Conservation (phyloP, 2,888 invertebrate genomes). For the Nipponacmea schrenckii region DNA sequence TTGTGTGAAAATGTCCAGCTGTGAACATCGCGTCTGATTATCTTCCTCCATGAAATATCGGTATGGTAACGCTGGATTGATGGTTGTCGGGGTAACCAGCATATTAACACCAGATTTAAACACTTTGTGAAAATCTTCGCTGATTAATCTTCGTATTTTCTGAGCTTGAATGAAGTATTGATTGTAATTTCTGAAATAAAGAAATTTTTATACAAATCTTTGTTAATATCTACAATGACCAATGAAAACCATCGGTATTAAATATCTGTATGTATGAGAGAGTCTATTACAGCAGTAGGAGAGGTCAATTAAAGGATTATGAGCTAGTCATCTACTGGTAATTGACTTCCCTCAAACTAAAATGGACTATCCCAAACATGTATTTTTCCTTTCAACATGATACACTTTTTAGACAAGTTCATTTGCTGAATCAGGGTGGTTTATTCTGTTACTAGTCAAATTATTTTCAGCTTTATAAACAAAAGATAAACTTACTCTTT, state of each 20-base stretch:
- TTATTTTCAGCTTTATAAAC: no score
- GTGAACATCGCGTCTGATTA: constrained; percentile 86
- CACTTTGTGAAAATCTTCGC: constrained; percentile 83
- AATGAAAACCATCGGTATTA: not conserved
- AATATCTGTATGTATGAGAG: not conserved
- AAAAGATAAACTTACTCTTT: constrained; percentile 69
- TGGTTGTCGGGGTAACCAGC: constrained; percentile 90
- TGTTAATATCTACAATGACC: not conserved
- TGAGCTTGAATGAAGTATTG: constrained; percentile 90
- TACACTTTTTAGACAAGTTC: no score
- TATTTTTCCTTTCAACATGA: no score
- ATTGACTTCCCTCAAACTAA: no score
- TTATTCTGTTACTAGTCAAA: no score
- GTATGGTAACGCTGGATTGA: constrained; percentile 85
- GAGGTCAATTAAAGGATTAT: no score
- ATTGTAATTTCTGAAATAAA: constrained; percentile 81
- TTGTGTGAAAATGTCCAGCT: constrained; percentile 94
- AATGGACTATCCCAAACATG: no score
- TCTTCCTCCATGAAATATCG: constrained; percentile 81
- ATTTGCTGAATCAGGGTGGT: no score
- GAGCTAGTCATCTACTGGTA: no score
- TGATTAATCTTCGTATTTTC: constrained; percentile 86
- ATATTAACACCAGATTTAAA: constrained; percentile 81
- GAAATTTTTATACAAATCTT: not conserved
- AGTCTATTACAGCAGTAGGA: no score